phyloP scores from a whole-genome alignment of 1,140 invertebrate species.

The Heliconius himera region DNA sequence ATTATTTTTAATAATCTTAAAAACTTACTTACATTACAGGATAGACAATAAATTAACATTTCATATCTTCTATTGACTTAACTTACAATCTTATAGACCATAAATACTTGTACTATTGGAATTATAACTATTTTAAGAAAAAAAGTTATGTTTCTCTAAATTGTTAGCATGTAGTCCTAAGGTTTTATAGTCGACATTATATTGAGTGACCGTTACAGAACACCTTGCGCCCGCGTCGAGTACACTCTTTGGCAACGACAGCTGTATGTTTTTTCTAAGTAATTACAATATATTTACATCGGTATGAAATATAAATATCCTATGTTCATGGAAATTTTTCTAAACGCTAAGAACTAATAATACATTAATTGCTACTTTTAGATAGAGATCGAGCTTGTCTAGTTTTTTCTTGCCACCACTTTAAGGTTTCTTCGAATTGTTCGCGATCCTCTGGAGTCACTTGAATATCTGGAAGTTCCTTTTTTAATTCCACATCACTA shows the following conservation, averaged over 20 bases:
- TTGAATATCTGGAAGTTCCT: conserved; percentile 75
- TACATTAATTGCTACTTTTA: conserved; percentile 54
- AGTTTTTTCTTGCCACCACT: conserved; percentile 79
- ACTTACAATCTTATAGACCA: conserved; percentile 14
- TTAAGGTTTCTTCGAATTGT: conserved; percentile 76
- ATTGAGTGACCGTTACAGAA: conserved; percentile 66
- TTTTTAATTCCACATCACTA: conserved; percentile 68
- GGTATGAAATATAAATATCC: conserved; percentile 45
- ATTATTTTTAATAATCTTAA: conserved; percentile 18
- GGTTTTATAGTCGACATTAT: conserved; percentile 28
- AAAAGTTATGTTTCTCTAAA: conserved; percentile 23
- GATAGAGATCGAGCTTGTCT: conserved; percentile 57
- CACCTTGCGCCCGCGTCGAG: conserved; percentile 71
- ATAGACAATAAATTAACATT: conserved; percentile 24
- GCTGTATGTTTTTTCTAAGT: conserved; percentile 68
- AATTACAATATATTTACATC: conserved; percentile 53
- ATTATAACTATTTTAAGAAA: conserved; percentile 19
- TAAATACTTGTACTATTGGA: conserved; percentile 16
- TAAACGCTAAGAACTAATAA: conserved; percentile 39
- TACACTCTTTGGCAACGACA: conserved; percentile 74
- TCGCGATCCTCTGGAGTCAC: conserved; percentile 75
- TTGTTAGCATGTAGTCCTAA: conserved; percentile 36
- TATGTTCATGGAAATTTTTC: conserved; percentile 48
- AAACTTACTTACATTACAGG: conserved; percentile 1
- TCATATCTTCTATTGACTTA: conserved; percentile 7